Evolutionary conservation across 2,888 invertebrate genomes (phyloP), one percentile per base, ranked within the genome.

Genomic region (Hipparchia sbordonii): DNA sequence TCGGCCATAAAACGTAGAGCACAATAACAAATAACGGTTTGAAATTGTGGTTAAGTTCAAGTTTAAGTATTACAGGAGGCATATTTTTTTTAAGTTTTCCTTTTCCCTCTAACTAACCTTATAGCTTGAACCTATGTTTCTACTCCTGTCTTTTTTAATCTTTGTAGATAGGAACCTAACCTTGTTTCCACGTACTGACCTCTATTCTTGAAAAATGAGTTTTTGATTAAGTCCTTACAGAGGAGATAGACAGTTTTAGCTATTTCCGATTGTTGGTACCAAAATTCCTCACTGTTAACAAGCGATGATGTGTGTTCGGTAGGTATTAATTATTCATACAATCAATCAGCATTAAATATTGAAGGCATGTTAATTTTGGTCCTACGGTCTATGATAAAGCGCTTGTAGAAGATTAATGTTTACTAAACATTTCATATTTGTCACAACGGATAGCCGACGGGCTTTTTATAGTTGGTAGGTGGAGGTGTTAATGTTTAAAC

Each of bases 271-370:
- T 23, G 23, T 23, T 23, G 23, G 7, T 12, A 9, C 4, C 39
- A 46, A 62, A 10, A 62, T 7, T 48, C 46, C 33, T 8, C 51
- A 39, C 10, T 12, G n/a, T 33, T 66, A 54, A 66, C 52, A 51
- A 51, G 23, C 63, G 7, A 13, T 23, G 13, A 1, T 66, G 39
- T 66, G 66, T 66, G 39, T 66, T 39, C 45, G 6, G 45, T 13
- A 51, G 48, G 6, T 45, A 12, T 63, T 39, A 67, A 67, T 67
- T 67, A 67, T 67, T 67, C 67, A 56, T 57, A 57, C 56, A 67
- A 57, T 67, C 57, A 67, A 67, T 67, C 67, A 57, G 57, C 56
- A 67, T 67, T 67, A 67, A 67, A 56, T 51, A 57, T 67, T 67
- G 46, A 67, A 56, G 56, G 9, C 45, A 57, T 67, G 67, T 67